These are phyloP conservation scores for Bradypus variegatus DNA, from an alignment of 2,797 vertebrate genomes.

Conservation along the genomic window DNA sequence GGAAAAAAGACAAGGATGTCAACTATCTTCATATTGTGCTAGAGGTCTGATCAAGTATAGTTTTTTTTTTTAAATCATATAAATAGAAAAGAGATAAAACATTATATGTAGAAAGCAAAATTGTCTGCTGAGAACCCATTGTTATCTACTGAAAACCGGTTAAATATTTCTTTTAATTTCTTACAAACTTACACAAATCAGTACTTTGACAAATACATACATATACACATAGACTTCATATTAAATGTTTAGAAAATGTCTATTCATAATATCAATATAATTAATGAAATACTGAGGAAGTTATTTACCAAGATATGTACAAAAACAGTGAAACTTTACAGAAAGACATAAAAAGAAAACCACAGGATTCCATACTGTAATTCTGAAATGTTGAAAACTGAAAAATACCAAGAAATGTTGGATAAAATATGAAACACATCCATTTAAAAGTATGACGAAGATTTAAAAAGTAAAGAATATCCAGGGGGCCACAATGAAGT, in stretches of 20 bases:
- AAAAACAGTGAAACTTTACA: not conserved
- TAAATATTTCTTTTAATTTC: not conserved
- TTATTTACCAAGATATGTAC: slow-evolving; percentile 11
- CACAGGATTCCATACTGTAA: not conserved
- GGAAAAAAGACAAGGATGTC: not conserved
- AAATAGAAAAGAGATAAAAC: not conserved
- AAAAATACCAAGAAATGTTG: not conserved
- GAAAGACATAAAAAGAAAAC: not conserved
- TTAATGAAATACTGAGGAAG: not conserved
- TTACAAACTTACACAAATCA: not conserved
- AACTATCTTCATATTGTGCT: slow-evolving; percentile 9
- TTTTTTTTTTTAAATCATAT: not conserved
- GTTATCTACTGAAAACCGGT: not conserved
- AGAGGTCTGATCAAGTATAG: not conserved
- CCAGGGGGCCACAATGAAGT: not conserved
- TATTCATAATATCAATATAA: not conserved
- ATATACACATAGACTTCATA: not conserved
- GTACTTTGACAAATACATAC: not conserved
- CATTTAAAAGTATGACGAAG: not conserved
- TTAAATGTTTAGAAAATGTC: slow-evolving; percentile 17
- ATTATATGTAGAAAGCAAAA: not conserved
- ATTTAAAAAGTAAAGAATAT: not conserved
- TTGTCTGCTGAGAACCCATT: not conserved
- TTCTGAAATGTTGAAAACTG: not conserved
- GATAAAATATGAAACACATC: not conserved